phyloP scores from a whole-genome alignment of 2,113 vertebrate genomes.

The Entomyzon cyanotis region DNA sequence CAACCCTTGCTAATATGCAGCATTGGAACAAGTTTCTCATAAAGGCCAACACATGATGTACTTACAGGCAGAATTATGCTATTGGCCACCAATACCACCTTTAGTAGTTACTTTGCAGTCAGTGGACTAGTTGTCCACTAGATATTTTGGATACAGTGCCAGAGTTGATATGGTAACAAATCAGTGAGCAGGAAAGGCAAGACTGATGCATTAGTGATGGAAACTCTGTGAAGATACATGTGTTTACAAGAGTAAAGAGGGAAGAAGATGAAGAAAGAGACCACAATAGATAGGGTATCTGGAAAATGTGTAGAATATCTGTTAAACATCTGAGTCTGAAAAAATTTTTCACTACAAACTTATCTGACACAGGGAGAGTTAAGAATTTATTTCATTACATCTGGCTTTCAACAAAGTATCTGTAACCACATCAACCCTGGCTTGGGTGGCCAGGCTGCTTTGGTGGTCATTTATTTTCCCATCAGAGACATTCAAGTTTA shows the following conservation, averaged over 20 bases:
- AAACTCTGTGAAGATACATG: background rate
- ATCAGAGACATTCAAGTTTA: conserved; percentile 14
- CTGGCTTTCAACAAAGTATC: conserved; percentile 22
- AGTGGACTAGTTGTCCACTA: background rate
- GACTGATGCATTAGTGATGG: background rate
- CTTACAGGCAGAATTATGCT: background rate
- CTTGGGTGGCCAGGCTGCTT: conserved; percentile 44
- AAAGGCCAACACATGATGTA: background rate
- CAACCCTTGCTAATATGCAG: background rate
- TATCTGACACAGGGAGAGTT: background rate
- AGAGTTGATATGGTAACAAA: background rate
- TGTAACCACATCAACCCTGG: background rate
- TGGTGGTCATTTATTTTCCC: conserved; percentile 58
- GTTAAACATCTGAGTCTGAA: background rate
- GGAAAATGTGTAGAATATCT: conserved; percentile 2
- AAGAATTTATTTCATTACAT: background rate
- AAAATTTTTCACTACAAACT: conserved; percentile 7
- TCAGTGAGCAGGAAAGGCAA: background rate
- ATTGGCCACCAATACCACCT: background rate
- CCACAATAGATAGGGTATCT: background rate
- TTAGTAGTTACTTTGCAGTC: background rate
- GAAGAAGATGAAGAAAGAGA: background rate
- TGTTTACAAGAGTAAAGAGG: background rate
- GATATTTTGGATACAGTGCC: background rate
- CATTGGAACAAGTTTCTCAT: background rate